A percentile compares a stretch with the other conserved stretches of the same genome.
Evolutionary conservation across 1,140 invertebrate genomes (phyloP).

Genomic region (Bombus superbus): DNA sequence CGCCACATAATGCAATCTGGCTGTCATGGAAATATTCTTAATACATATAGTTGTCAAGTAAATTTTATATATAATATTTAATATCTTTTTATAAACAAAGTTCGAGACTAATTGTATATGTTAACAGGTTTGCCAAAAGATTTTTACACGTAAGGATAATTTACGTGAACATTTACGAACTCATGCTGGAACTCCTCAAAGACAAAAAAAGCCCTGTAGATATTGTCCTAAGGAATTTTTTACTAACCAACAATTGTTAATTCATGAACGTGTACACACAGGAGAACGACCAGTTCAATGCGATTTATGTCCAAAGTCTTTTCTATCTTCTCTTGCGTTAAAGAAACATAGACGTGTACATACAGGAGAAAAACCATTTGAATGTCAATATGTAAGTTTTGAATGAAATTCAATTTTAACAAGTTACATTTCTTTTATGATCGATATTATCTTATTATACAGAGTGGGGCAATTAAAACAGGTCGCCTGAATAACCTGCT

Average conservation of each 20-base stretch:
- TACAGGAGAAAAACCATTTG: constrained; percentile 91
- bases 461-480: not conserved
- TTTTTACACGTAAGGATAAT: constrained; percentile 90
- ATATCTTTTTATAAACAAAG: constrained; percentile 16
- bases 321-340: constrained; percentile 88
- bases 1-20: constrained; percentile 89
- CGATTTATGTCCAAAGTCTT: constrained; percentile 87
- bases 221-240: constrained; percentile 89
- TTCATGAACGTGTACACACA: constrained; percentile 89
- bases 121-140: constrained; percentile 87
- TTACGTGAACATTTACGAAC: constrained; percentile 89
- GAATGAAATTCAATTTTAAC: not conserved
- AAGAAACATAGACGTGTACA: constrained; percentile 92
- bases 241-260: constrained; percentile 86
- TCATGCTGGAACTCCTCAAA: constrained; percentile 87
- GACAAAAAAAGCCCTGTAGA: constrained; percentile 87
- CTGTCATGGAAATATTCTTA: constrained; percentile 86
- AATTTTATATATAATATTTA: constrained; percentile 30
- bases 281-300: constrained; percentile 87
- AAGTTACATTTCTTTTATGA: not conserved
- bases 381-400: constrained; percentile 85
- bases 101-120: constrained; percentile 41
- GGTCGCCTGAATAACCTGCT: too few species aligned
- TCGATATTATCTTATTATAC: not conserved
- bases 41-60: constrained; percentile 86